Conservation (phyloP, 2,797 vertebrate genomes). For the Selene dorsalis region DNA sequence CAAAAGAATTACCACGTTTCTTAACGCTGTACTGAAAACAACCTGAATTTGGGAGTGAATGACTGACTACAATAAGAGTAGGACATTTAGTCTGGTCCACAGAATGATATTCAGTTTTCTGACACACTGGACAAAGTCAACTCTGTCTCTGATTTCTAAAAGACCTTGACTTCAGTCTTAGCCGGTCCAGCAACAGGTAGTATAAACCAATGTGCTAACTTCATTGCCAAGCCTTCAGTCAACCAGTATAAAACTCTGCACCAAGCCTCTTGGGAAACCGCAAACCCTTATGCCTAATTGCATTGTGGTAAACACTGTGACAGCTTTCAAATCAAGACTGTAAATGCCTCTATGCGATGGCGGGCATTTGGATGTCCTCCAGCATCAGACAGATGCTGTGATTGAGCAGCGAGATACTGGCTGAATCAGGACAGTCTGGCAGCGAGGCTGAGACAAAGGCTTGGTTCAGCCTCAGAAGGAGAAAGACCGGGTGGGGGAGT, state of each 20-base stretch:
- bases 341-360: constrained; percentile 35
- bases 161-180: neutral
- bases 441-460: constrained; percentile 78
- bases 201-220: neutral
- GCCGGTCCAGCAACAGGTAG: neutral
- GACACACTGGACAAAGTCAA: neutral
- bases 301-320: constrained; percentile 43
- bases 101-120: neutral
- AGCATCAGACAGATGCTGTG: constrained; percentile 74
- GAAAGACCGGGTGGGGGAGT: constrained; percentile 47
- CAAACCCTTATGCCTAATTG: constrained; percentile 35
- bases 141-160: neutral
- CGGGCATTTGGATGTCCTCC: constrained; percentile 71
- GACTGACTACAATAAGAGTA: neutral
- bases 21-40: neutral
- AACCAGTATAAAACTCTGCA: constrained; percentile 8
- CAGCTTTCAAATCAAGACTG: constrained; percentile 46
- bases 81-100: neutral
- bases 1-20: neutral
- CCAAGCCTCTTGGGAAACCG: constrained; percentile 17
- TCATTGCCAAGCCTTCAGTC: constrained; percentile 11
- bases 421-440: constrained; percentile 63
- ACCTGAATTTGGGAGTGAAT: neutral
- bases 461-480: constrained; percentile 69
- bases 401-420: constrained; percentile 70